A percentile compares a stretch with the other conserved stretches of the same genome.
Evolutionary conservation across 2,888 invertebrate genomes (phyloP).

Genomic region (Nemotelus nigrinus): DNA sequence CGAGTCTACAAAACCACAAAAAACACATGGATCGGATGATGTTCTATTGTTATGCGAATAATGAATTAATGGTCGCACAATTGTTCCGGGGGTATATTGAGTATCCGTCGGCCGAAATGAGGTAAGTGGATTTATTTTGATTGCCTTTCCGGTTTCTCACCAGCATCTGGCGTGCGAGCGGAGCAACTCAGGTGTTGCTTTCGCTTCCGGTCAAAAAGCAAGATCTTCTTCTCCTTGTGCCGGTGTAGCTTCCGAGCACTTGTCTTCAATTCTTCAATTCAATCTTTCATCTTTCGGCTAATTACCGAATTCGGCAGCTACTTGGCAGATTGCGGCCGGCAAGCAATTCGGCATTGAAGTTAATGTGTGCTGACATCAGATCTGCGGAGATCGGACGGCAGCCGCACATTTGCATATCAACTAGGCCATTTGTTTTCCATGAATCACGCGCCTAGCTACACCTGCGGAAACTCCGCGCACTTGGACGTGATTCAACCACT

Average conservation of each 20-base stretch:
- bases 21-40: too few species aligned
- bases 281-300: background rate
- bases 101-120: too few species aligned
- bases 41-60: too few species aligned
- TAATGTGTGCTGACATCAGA: background rate
- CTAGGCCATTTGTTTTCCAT: conserved; percentile 4
- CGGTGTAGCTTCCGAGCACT: background rate
- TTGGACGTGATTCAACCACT: conserved; percentile 3
- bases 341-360: conserved; percentile 38
- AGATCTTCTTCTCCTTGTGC: background rate
- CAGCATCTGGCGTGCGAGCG: conserved; percentile 4
- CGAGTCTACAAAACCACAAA: too few species aligned
- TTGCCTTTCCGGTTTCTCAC: too few species aligned
- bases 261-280: too few species aligned
- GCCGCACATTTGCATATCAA: conserved; percentile 12
- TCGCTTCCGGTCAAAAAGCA: conserved; percentile 20
- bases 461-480: conserved; percentile 22
- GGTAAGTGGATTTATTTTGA: too few species aligned
- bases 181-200: conserved; percentile 23
- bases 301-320: background rate
- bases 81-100: too few species aligned
- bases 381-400: background rate
- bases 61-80: too few species aligned
- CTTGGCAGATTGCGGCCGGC: background rate
- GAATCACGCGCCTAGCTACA: conserved; percentile 8